Conservation (phyloP, 2,888 invertebrate genomes). For the Lepas anatifera region DNA sequence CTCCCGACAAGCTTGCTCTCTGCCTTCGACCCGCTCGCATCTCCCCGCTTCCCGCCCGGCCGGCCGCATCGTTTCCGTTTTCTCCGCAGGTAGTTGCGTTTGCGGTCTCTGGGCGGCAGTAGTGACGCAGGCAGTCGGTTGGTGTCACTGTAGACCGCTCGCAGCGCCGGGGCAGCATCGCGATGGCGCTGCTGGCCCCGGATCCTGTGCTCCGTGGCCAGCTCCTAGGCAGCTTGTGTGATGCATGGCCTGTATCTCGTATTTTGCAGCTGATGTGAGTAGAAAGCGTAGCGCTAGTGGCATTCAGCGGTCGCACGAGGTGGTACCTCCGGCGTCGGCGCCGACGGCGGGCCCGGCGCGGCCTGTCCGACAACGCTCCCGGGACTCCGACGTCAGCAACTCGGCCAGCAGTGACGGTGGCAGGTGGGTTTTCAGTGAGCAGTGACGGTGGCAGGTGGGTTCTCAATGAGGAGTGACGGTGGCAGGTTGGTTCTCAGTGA, state of each 20-base stretch:
- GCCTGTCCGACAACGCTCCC: conserved; percentile 40
- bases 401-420: conserved; percentile 87
- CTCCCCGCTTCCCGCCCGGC: no score
- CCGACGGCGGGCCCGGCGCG: conserved; percentile 22
- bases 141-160: no score
- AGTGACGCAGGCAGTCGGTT: conserved; percentile 16
- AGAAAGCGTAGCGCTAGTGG: conserved; percentile 65
- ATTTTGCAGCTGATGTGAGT: conserved; percentile 35
- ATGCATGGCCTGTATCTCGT: conserved; percentile 24
- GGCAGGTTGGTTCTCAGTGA: no score
- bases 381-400: conserved; percentile 54
- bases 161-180: no score
- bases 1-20: no score
- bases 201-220: background rate
- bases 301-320: conserved; percentile 91
- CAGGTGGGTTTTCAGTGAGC: conserved; percentile 35
- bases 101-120: no score
- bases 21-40: no score
- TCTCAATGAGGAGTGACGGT: no score
- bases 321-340: conserved; percentile 44
- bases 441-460: no score
- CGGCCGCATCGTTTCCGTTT: no score
- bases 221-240: conserved; percentile 19
- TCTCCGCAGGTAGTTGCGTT: background rate
- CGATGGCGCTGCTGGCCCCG: background rate